Evolutionary conservation across 64 coral and sea anemone genomes (phyloP).

Genomic region (Dendronephthya gigantea): DNA sequence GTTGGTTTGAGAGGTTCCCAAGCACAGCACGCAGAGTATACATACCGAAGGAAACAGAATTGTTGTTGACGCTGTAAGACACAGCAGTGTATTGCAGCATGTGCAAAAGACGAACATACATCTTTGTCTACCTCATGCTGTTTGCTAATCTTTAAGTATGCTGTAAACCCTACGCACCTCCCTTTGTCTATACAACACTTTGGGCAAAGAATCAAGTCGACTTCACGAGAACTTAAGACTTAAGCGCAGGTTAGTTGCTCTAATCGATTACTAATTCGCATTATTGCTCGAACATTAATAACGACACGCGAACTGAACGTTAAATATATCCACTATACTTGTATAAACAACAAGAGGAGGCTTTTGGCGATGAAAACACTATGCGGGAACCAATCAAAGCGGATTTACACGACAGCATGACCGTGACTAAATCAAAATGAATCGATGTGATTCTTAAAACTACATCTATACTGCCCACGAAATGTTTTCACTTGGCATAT

Average conservation of each 20-base stretch:
- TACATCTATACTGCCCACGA: background rate
- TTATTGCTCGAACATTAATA: background rate
- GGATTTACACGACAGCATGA: slow-evolving; percentile 21
- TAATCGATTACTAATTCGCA: background rate
- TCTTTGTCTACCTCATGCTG: slow-evolving; percentile 14
- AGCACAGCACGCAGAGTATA: background rate
- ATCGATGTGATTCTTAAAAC: background rate
- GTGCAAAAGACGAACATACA: background rate
- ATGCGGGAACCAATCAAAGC: background rate
- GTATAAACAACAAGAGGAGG: background rate
- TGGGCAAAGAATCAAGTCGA: background rate
- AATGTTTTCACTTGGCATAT: background rate
- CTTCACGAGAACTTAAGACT: background rate
- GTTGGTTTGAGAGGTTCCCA: background rate
- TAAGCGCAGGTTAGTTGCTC: background rate
- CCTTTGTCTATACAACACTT: slow-evolving; percentile 1
- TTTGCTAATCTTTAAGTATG: slow-evolving; percentile 9
- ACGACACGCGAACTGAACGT: background rate
- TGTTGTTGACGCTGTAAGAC: background rate
- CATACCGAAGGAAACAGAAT: slow-evolving; percentile 9
- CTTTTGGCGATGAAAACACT: slow-evolving; percentile 20
- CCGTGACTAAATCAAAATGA: background rate
- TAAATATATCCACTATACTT: background rate
- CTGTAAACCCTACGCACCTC: slow-evolving; percentile 17
- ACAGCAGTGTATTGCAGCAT: background rate